Conservation (phyloP, 2,113 vertebrate species). For the Perca fluviatilis region DNA sequence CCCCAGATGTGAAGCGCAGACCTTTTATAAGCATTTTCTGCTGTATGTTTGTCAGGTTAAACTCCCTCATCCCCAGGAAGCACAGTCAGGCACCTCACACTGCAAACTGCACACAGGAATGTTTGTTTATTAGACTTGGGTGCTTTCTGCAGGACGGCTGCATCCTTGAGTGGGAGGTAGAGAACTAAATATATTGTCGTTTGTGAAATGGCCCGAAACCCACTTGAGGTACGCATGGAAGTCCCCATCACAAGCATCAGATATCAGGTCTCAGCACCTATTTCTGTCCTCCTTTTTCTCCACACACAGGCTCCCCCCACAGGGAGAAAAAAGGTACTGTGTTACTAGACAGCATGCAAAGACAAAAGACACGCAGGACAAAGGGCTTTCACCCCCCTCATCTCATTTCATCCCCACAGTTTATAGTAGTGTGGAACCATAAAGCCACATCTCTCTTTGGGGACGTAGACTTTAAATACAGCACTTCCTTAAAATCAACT, state of each 20-base stretch:
- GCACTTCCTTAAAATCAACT: too few species aligned
- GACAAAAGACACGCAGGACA: slow-evolving; percentile 50
- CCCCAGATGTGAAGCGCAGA: slow-evolving; percentile 60
- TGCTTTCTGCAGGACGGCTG: slow-evolving; percentile 69
- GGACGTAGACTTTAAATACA: not conserved
- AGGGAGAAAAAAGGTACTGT: slow-evolving; percentile 75
- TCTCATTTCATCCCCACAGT: not conserved
- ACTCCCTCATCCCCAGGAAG: slow-evolving; percentile 75
- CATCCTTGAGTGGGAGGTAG: slow-evolving; percentile 78
- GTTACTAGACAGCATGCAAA: slow-evolving; percentile 33
- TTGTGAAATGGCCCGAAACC: slow-evolving; percentile 79
- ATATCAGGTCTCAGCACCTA: slow-evolving; percentile 63
- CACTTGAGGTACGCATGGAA: slow-evolving; percentile 80
- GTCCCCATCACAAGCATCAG: slow-evolving; percentile 74
- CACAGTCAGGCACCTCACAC: slow-evolving; percentile 62
- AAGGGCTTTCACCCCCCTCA: not conserved
- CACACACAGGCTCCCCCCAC: slow-evolving; percentile 81
- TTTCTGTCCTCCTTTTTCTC: slow-evolving; percentile 61
- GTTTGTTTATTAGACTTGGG: slow-evolving; percentile 80
- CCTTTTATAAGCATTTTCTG: slow-evolving; percentile 71
- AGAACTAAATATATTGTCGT: slow-evolving; percentile 78
- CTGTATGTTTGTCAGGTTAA: slow-evolving; percentile 78
- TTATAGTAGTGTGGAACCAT: not conserved
- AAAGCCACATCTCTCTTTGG: not conserved
- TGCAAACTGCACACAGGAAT: slow-evolving; percentile 75